Evolutionary conservation across 1,140 invertebrate species (phyloP), one percentile per base, ranked within the genome.

Genomic region (Lepidotrigona ventralis): DNA sequence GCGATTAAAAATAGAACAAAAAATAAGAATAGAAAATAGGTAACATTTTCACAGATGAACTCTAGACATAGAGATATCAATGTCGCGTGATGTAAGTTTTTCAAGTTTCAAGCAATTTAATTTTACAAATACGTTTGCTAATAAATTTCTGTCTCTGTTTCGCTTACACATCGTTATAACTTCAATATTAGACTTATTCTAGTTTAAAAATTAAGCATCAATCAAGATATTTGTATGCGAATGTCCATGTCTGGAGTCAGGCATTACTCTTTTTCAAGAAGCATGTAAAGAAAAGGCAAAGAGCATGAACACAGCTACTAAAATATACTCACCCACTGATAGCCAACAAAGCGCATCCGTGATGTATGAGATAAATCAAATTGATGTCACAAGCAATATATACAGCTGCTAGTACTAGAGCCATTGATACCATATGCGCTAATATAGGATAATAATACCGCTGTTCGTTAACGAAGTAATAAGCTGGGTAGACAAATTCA

Each of bases 261-360:
- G 3, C 33, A 33, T 33, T 33, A 33, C 1, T 33, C 2, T 33
- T 33, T 33, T 1, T 33, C 33, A 33, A 33, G 33, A 33, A 33
- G 33, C 33, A 33, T 33, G 33, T 33, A 2, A 33, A 33, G 33
- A n/a, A 23, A 71, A 53, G 8, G 1, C 8, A 2, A 6, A 14
- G 17, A 12, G 33, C 11, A 8, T 56, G 11, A 2, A 56, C 19
- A 56, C 29, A 73, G 11, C 12, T 17, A 72, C 11, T 17, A 1
- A 53, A 14, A 11, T 60, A n/a, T 60, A 21, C 73, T 75, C 54
- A 75, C 73, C 73, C 73, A 11, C 73, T 75, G 21, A 75, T 75
- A 2, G 33, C 15, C 4, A 60, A 17, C 56, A 75, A 75, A 3
- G 53, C 73, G 2, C 73, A 75, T 4, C 19, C 73, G 11, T 75